phyloP scores from a whole-genome alignment of 2,113 vertebrate species.

The Hemichromis elongatus region DNA sequence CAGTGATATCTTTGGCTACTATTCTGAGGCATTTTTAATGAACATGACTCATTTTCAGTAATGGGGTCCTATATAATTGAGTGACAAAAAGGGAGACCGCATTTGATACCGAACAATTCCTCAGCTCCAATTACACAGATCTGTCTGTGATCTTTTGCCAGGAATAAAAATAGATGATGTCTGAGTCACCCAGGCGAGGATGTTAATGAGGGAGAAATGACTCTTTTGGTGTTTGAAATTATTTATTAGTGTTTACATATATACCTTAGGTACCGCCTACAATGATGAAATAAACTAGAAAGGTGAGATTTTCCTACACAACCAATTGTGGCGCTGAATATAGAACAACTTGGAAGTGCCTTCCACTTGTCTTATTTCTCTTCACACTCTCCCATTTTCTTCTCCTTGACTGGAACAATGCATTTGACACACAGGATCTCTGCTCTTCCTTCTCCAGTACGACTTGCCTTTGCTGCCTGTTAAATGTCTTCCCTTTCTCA shows the following conservation, averaged over 20 bases:
- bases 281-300: not conserved
- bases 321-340: not conserved
- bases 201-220: not conserved
- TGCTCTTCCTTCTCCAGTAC: not conserved
- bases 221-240: not conserved
- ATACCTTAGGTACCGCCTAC: not conserved
- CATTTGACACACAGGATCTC: slow-evolving; percentile 16
- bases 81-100: not conserved
- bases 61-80: slow-evolving; percentile 11
- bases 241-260: not conserved
- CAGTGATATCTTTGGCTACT: not conserved
- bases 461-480: not conserved
- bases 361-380: not conserved
- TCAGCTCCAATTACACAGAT: slow-evolving; percentile 20
- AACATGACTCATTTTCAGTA: slow-evolving; percentile 16
- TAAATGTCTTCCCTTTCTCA: not conserved
- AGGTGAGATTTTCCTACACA: not conserved
- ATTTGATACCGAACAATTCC: slow-evolving; percentile 13
- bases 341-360: not conserved
- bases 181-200: not conserved
- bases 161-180: not conserved
- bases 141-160: not conserved
- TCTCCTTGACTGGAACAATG: not conserved
- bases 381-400: not conserved
- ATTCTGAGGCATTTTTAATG: slow-evolving; percentile 36